Percentiles rank a stretch among this genome's conserved stretches.
phyloP scores from a whole-genome alignment of 1,140 invertebrate genomes.

The Phymorhynchus buccinoides region DNA sequence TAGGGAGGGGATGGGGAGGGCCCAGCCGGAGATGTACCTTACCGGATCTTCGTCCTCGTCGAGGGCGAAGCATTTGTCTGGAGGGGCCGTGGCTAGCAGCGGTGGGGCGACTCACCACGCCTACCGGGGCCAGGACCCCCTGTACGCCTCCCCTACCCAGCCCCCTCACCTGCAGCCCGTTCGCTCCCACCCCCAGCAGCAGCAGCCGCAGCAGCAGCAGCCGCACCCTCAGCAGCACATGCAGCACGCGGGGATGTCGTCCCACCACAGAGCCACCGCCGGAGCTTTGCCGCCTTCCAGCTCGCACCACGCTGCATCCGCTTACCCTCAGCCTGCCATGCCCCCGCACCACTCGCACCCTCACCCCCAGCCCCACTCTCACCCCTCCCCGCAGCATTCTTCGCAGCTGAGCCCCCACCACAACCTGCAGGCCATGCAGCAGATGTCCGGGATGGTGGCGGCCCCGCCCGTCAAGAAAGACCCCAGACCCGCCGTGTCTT shows the following conservation, averaged over 20 bases:
- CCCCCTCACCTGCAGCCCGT: background rate
- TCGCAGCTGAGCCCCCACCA: background rate
- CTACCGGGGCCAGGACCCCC: conserved; percentile 2
- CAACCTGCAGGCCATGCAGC: conserved; percentile 10
- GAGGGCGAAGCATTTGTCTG: background rate
- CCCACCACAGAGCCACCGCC: background rate
- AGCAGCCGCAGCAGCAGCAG: conserved; percentile 20
- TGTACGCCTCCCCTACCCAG: background rate
- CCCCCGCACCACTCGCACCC: background rate
- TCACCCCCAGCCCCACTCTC: background rate
- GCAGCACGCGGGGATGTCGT: background rate
- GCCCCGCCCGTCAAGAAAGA: background rate
- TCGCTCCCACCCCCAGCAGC: conserved; percentile 12
- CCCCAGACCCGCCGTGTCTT: background rate
- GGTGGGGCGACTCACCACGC: background rate
- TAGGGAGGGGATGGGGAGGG: background rate
- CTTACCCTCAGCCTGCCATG: background rate
- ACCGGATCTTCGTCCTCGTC: background rate
- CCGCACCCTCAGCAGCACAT: conserved; percentile 1
- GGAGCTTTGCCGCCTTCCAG: background rate
- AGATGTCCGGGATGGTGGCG: conserved; percentile 8
- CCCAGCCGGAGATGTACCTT: conserved; percentile 25
- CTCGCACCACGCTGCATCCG: background rate
- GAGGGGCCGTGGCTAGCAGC: background rate
- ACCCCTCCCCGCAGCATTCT: background rate